Evolutionary conservation across 2,113 vertebrate genomes (phyloP).

Genomic region (Podilymbus podiceps): DNA sequence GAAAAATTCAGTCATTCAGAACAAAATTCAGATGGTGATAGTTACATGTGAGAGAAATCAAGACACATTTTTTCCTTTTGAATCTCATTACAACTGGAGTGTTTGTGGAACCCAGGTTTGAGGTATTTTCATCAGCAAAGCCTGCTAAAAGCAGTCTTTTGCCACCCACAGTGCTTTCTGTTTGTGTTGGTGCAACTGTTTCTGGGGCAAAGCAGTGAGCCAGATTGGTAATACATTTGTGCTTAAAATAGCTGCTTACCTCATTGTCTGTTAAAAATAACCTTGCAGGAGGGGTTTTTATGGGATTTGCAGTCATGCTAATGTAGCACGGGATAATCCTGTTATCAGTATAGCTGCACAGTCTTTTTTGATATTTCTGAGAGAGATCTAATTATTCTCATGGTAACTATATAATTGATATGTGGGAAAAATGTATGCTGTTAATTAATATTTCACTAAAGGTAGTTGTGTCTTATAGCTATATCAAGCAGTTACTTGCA

Average conservation of each 20-base stretch:
- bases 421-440: background rate
- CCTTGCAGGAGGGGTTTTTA: background rate
- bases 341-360: fast-evolving
- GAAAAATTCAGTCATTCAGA: background rate
- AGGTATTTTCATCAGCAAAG: background rate
- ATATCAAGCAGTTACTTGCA: background rate
- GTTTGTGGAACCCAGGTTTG: background rate
- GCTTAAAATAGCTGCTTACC: too few species aligned
- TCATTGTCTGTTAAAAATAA: background rate
- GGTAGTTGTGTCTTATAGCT: background rate
- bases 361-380: background rate
- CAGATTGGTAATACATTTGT: background rate
- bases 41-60: fast-evolving
- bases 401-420: background rate
- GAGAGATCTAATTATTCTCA: background rate
- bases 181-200: background rate
- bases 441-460: background rate
- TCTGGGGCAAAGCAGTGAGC: background rate
- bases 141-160: background rate
- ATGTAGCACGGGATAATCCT: background rate
- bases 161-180: background rate
- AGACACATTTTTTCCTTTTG: background rate
- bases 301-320: background rate
- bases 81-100: background rate
- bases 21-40: background rate